Base-by-base conservation (phyloP, 2,797 vertebrate genomes). In the Aselliscus stoliczkanus region DNA sequence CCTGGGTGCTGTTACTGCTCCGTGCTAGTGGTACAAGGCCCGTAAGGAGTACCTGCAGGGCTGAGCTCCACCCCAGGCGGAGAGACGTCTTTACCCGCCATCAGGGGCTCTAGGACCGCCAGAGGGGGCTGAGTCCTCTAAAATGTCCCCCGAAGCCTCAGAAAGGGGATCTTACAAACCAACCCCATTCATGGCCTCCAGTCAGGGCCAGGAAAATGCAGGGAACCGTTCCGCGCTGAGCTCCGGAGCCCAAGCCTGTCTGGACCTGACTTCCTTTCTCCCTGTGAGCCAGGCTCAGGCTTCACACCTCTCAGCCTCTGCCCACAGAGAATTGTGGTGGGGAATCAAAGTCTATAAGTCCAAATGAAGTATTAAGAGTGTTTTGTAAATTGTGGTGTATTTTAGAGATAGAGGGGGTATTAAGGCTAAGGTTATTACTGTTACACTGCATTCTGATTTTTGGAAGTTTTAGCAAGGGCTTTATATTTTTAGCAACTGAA, bases 1-100 rank as follows among this genome's bases (percentile, higher is more conserved):
- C 54, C 15, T 42, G 47, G 80, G 1, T 3, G 12, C 76, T n/a
- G 10, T 50, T 75, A 13, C 3, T 10, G 18, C 18, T 75, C 39
- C 4, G 7, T 70, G 42, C 15, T 4, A 21, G 37, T 64, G 44
- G 31, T 14, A 1, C 27, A 27, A 1, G 52, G 3, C 8, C 34
- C 4, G 1, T 0, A 12, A 47, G 34, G 29, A n/a, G 1, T 12
- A 1, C 4, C 27, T n/a, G 54, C 21, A 6, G 67, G 52, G 23
- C 60, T 0, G 1, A 23, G 56, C 7, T 1, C n/a, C 5, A 1
- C 3, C 47, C 18, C 27, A 0, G 23, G 2, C 9, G 14, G 42
- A 42, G 6, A 7, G 1, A 4, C 8, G n/a, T 39, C 69, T 72
- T 27, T 86, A 27, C 81, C 52, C 67, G n/a, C 1, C 31, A n/a